Percentiles rank a stretch among this genome's conserved stretches.
Evolutionary conservation across 2,797 vertebrate genomes (phyloP).

Genomic region (Columba guinea): DNA sequence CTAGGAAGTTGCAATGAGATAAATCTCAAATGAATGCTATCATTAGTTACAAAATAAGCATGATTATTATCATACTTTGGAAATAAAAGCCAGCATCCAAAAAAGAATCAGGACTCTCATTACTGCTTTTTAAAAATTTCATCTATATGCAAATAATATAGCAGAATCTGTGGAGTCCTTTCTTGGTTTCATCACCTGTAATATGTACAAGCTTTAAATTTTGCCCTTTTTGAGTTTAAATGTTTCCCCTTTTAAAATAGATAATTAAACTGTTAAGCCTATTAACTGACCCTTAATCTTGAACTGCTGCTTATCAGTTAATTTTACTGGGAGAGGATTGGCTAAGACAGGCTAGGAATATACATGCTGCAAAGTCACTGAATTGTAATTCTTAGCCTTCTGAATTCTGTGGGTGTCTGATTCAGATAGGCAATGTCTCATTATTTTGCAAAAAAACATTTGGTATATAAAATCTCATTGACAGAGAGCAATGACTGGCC

Average conservation of each 20-base stretch:
- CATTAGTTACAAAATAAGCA: slow-evolving; percentile 32
- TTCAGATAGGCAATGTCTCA: background rate
- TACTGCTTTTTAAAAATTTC: slow-evolving; percentile 25
- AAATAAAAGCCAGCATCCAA: slow-evolving; percentile 11
- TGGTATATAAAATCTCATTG: background rate
- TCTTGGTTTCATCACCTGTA: slow-evolving; percentile 23
- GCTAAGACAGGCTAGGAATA: background rate
- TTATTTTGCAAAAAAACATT: background rate
- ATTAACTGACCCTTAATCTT: background rate
- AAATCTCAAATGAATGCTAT: slow-evolving; percentile 20
- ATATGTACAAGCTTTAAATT: slow-evolving; percentile 25
- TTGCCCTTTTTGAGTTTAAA: slow-evolving; percentile 31
- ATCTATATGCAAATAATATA: slow-evolving; percentile 54
- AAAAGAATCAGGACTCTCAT: slow-evolving; percentile 18
- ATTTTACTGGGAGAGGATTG: background rate
- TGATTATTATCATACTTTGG: background rate
- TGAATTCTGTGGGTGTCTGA: background rate
- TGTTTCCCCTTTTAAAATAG: slow-evolving; percentile 18
- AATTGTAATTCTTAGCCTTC: background rate
- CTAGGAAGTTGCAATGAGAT: background rate
- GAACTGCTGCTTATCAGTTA: background rate
- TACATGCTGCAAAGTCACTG: background rate
- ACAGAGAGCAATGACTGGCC: background rate
- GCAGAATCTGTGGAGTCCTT: background rate
- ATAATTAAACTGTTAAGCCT: slow-evolving; percentile 29